These are phyloP conservation scores for Drosophila mayaguana DNA, from an alignment of 2,888 invertebrate species.

Conservation along the genomic window DNA sequence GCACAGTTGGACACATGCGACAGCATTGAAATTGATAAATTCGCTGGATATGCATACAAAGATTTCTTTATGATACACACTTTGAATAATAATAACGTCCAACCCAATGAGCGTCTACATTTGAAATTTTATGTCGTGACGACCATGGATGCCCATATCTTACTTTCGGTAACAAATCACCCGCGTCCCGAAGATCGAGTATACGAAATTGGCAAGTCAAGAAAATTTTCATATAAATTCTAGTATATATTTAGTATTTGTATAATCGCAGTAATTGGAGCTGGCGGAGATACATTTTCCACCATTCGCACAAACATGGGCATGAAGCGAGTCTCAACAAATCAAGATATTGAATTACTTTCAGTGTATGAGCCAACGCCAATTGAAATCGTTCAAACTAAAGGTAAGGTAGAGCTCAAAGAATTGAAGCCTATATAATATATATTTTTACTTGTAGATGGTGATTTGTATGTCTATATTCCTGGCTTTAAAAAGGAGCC, in stretches of 20 bases:
- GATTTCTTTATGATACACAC: slow-evolving; percentile 86
- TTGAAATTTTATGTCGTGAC: slow-evolving; percentile 90
- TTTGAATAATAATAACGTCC: slow-evolving; percentile 80
- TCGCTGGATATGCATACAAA: slow-evolving; percentile 87
- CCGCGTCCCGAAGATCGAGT: slow-evolving; percentile 86
- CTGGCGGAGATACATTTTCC: slow-evolving; percentile 90
- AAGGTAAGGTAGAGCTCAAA: slow-evolving; percentile 82
- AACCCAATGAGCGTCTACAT: slow-evolving; percentile 83
- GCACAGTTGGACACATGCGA: slow-evolving; percentile 85
- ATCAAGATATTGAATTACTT: slow-evolving; percentile 87
- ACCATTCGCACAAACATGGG: slow-evolving; percentile 88
- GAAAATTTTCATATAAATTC: too few relatives aligned
- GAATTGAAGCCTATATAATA: background rate
- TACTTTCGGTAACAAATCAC: slow-evolving; percentile 86
- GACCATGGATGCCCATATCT: slow-evolving; percentile 89
- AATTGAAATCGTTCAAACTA: slow-evolving; percentile 88
- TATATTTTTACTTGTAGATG: slow-evolving; percentile 85
- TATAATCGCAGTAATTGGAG: slow-evolving; percentile 87
- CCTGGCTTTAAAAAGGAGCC: slow-evolving; percentile 88
- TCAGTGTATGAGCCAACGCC: slow-evolving; percentile 88
- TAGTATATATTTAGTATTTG: background rate
- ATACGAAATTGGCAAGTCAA: slow-evolving; percentile 88
- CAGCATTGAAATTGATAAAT: slow-evolving; percentile 85
- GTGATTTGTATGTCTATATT: slow-evolving; percentile 87
- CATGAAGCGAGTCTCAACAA: slow-evolving; percentile 87